These are phyloP conservation scores for Nyctereutes procyonoides DNA, from an alignment of 2,113 vertebrate species.

Conservation along the genomic window DNA sequence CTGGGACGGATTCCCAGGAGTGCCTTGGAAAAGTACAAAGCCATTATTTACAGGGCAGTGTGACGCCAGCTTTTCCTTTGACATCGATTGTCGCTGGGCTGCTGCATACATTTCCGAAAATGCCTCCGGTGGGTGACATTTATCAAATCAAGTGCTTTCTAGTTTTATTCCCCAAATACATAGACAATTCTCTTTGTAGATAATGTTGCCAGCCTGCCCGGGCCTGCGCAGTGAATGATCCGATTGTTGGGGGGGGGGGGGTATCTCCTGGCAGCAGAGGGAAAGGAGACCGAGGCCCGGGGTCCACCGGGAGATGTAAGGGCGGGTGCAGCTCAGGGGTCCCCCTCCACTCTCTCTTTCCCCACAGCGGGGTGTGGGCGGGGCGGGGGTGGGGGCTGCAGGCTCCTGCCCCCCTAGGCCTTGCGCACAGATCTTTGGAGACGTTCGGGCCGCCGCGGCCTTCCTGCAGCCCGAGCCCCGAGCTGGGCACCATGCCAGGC, in stretches of 20 bases:
- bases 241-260: background rate
- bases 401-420: background rate
- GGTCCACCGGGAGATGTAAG: background rate
- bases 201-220: fast-evolving
- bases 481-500: fast-evolving
- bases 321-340: too few relatives aligned
- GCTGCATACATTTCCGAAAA: slow-evolving; percentile 5
- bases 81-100: background rate
- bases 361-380: fast-evolving
- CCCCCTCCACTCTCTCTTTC: background rate
- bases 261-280: background rate
- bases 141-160: slow-evolving; percentile 61
- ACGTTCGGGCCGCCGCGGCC: fast-evolving
- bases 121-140: slow-evolving; percentile 55
- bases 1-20: background rate
- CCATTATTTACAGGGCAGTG: background rate
- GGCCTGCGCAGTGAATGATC: background rate
- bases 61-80: background rate
- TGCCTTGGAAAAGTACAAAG: background rate
- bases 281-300: fast-evolving
- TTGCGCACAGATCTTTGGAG: background rate
- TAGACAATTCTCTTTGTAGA: slow-evolving; percentile 41
- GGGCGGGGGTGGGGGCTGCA: fast-evolving
- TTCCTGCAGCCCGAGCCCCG: background rate
- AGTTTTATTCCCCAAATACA: background rate